Conservation (phyloP, 2,888 invertebrate species). For the Philopedon plagiatum region DNA sequence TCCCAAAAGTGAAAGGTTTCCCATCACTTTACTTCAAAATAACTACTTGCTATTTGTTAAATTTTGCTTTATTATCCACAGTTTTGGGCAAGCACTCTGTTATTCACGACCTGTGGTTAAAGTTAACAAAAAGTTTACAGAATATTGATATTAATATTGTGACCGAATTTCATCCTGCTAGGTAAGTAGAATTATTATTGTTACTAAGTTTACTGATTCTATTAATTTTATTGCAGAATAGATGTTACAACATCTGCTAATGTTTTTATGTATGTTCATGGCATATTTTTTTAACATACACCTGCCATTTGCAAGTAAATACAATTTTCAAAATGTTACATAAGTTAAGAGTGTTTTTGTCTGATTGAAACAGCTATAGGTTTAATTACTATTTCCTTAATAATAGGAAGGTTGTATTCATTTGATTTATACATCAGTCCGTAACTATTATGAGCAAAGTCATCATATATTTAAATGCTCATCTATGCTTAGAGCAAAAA, state of each 20-base stretch:
- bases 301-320: too few species aligned
- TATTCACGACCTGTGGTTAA: background rate
- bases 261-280: too few species aligned
- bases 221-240: background rate
- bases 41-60: conserved; percentile 12
- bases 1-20: conserved; percentile 14
- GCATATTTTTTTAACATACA: too few species aligned
- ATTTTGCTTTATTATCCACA: background rate
- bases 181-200: conserved; percentile 2
- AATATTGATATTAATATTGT: background rate
- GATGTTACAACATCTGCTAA: background rate
- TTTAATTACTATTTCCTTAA: too few species aligned
- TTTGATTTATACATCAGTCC: background rate
- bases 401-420: too few species aligned
- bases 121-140: background rate
- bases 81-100: background rate
- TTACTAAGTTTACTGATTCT: background rate
- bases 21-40: conserved; percentile 11
- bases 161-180: background rate
- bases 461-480: too few species aligned
- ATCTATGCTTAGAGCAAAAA: too few species aligned
- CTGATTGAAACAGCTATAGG: too few species aligned
- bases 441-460: too few species aligned
- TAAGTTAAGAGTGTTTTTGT: background rate
- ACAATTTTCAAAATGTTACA: background rate